A percentile compares a stretch with the other conserved stretches of the same genome.
Conservation (phyloP, 2,888 invertebrate species). For the Apoda limacodes region DNA sequence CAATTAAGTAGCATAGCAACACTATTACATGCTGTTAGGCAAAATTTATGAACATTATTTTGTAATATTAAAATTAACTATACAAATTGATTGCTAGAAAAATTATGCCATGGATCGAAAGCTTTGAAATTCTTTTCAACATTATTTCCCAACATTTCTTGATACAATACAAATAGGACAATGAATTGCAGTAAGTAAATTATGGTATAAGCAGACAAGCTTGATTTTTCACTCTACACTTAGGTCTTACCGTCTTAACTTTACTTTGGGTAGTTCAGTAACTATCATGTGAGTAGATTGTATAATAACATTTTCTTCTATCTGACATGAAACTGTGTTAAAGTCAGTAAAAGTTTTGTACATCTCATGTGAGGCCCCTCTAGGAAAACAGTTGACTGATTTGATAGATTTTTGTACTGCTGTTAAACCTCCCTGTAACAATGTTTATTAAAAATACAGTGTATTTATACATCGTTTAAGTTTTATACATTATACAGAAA, state of each 20-base stretch:
- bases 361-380: conserved; percentile 76
- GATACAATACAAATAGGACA: conserved; percentile 1
- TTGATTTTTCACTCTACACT: background rate
- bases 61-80: too few species aligned
- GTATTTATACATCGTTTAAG: too few species aligned
- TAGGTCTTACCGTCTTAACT: conserved; percentile 41
- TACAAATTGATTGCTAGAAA: too few species aligned
- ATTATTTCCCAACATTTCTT: conserved; percentile 2
- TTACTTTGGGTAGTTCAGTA: conserved; percentile 62
- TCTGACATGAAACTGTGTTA: conserved; percentile 71
- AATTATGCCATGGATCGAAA: too few species aligned
- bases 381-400: conserved; percentile 78
- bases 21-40: too few species aligned
- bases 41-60: too few species aligned
- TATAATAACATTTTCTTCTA: conserved; percentile 72
- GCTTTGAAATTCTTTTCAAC: background rate
- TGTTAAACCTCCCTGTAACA: conserved; percentile 73
- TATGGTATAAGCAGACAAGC: background rate
- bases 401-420: conserved; percentile 76
- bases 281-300: conserved; percentile 59
- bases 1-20: too few species aligned
- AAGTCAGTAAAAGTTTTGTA: conserved; percentile 84
- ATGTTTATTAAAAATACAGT: conserved; percentile 7
- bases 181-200: background rate
- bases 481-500: too few species aligned